These are phyloP conservation scores for Netelia fuscicornis DNA, from an alignment of 2,888 invertebrate genomes.

Conservation along the genomic window DNA sequence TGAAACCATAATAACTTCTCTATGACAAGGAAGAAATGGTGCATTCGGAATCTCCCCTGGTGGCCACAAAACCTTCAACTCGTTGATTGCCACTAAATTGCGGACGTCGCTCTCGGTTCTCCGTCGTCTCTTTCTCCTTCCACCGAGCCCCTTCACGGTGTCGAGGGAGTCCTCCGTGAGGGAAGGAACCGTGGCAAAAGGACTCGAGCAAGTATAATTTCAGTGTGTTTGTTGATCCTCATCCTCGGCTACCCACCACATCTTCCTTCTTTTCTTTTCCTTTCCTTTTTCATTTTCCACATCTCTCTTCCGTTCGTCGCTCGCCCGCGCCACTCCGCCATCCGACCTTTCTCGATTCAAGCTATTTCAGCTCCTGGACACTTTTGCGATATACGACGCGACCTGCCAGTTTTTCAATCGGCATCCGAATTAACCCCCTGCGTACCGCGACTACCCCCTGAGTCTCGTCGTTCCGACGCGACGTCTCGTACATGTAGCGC, in stretches of 20 bases:
- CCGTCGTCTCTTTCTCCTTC: slow-evolving; percentile 66
- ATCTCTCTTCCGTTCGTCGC: slow-evolving; percentile 66
- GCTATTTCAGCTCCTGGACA: slow-evolving; percentile 10
- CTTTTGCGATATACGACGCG: slow-evolving; percentile 29
- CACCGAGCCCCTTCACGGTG: slow-evolving; percentile 63
- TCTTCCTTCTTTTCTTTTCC: slow-evolving; percentile 35
- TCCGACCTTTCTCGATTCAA: slow-evolving; percentile 27
- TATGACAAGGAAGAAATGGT: slow-evolving; percentile 82
- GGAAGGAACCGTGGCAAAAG: slow-evolving; percentile 58
- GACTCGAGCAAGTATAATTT: slow-evolving; percentile 68
- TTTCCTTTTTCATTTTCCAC: slow-evolving; percentile 43
- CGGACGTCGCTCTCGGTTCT: slow-evolving; percentile 71
- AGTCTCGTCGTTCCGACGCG: slow-evolving; percentile 33
- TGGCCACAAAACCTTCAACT: slow-evolving; percentile 83
- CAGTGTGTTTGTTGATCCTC: slow-evolving; percentile 73
- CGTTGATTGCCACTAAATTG: slow-evolving; percentile 84
- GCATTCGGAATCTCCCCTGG: slow-evolving; percentile 80
- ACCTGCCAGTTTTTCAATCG: slow-evolving; percentile 76
- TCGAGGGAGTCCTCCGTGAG: slow-evolving; percentile 51
- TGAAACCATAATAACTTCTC: slow-evolving; percentile 76
- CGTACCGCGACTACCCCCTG: slow-evolving; percentile 4
- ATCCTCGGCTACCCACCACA: slow-evolving; percentile 66
- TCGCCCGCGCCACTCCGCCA: slow-evolving; percentile 20
- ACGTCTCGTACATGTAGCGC: background rate
- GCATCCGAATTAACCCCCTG: slow-evolving; percentile 64